Base-by-base conservation (phyloP, 2,888 invertebrate species). In the Odontomyia ornata region DNA sequence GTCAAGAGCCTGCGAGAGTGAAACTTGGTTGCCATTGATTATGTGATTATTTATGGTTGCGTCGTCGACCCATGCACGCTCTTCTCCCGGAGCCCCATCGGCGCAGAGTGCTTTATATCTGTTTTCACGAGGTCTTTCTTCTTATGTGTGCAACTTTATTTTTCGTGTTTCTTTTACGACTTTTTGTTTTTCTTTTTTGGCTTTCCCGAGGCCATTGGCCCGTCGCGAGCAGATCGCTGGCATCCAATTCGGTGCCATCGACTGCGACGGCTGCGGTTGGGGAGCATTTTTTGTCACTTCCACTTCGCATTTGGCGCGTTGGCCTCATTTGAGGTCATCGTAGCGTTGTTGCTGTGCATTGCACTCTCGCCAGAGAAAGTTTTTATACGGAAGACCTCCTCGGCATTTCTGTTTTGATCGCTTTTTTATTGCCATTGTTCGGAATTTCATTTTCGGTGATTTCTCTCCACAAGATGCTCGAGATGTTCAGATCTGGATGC, bases 291-390 rank as follows among this genome's bases (percentile, higher is more conserved):
- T 60, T 73, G 57, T 73, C 36, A 57, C 36, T 60, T 73, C 60
- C 73, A 73, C 57, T 36, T 57, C 60, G 18, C 73, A 57, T 73
- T 73, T 73, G 73, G 73, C 76, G 60, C 71, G 71, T 64, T 77
- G 77, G 64, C 77, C 77, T 52, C 77, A 76, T 77, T 77, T 64
- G 76, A 71, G 77, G 77, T 77, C 77, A 77, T 77, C 27, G 64
- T 23, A 60, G 60, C 28, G 64, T 64, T 18, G 57, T 60, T 64
- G 64, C 64, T 64, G 64, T 64, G 64, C 64, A n/a, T 23, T 71
- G 71, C 71, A 71, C 47, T 71, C 47, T 47, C 52, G 47, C n/a
- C 52, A 47, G 71, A 47, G 71, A 71, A 71, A 71, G 71, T 71
- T 71, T 71, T 71, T 71, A 18, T 27, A n/a, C 64, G 28, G 28